Conservation (phyloP, 2,113 vertebrate species). For the Dissostichus mawsoni region DNA sequence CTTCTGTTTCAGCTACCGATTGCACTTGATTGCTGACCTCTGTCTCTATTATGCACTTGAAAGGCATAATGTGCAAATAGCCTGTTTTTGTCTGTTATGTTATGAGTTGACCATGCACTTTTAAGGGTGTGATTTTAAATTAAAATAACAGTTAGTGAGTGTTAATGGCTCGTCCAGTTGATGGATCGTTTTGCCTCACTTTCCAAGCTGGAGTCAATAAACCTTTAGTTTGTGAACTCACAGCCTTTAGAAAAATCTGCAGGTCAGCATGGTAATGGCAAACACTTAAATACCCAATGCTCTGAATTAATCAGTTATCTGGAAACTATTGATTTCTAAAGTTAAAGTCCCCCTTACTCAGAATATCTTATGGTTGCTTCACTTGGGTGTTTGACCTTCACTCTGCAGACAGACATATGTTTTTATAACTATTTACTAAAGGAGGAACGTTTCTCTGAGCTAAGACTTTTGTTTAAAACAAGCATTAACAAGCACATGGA, state of each 20-base stretch:
- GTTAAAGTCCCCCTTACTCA: background rate
- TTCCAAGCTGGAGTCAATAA: background rate
- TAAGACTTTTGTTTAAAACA: too few species aligned
- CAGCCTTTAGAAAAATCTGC: slow-evolving; percentile 13
- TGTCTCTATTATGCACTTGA: slow-evolving; percentile 26
- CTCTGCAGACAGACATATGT: too few species aligned
- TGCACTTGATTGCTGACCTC: slow-evolving; percentile 48
- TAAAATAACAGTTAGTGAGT: slow-evolving; percentile 6
- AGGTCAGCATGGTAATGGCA: background rate
- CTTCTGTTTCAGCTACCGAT: slow-evolving; percentile 8
- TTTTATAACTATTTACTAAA: too few species aligned
- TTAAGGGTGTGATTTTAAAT: slow-evolving; percentile 37
- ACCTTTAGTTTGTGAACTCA: background rate
- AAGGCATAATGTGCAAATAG: slow-evolving; percentile 35
- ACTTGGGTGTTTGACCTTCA: background rate
- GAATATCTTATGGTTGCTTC: background rate
- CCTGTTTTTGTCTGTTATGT: slow-evolving; percentile 29
- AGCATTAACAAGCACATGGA: background rate
- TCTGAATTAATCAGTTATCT: background rate
- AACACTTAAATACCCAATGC: background rate
- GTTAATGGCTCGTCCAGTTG: slow-evolving; percentile 9
- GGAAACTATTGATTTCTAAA: background rate
- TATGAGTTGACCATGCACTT: slow-evolving; percentile 14
- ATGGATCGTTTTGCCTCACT: slow-evolving; percentile 31
- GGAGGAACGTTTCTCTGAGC: too few species aligned